phyloP scores from a whole-genome alignment of 2,113 vertebrate species.

The Rousettus leschenaultii region DNA sequence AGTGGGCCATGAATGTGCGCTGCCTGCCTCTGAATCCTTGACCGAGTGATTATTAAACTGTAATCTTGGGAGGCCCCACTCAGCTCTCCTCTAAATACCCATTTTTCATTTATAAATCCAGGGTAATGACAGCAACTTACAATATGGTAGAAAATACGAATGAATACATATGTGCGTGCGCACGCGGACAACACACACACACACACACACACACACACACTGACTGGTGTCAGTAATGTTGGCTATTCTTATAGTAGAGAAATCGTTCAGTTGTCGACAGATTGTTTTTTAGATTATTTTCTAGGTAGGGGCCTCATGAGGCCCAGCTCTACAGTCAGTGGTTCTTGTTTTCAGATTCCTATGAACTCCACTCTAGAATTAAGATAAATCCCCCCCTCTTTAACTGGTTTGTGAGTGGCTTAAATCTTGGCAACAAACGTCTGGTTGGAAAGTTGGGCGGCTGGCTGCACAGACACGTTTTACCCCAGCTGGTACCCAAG shows the following conservation, averaged over 20 bases:
- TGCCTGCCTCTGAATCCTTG: background rate
- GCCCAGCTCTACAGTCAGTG: background rate
- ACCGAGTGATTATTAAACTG: background rate
- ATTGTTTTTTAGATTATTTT: background rate
- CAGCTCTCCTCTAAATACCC: background rate
- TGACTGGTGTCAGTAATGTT: background rate
- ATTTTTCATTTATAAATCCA: background rate
- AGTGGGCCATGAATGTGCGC: accelerated
- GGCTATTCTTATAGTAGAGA: background rate
- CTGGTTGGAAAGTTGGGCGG: background rate
- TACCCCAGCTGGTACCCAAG: background rate
- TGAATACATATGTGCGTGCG: background rate
- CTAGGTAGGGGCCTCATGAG: background rate
- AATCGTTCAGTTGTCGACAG: background rate
- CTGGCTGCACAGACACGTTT: background rate
- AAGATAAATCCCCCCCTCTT: background rate
- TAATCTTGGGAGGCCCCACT: background rate
- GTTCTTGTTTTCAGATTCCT: background rate
- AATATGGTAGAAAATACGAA: background rate
- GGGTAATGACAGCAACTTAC: background rate
- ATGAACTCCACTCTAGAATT: background rate
- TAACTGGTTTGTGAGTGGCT: background rate
- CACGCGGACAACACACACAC: background rate
- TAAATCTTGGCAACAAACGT: background rate
- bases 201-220: background rate